phyloP scores from a whole-genome alignment of 2,797 vertebrate genomes.

The Lemur catta region DNA sequence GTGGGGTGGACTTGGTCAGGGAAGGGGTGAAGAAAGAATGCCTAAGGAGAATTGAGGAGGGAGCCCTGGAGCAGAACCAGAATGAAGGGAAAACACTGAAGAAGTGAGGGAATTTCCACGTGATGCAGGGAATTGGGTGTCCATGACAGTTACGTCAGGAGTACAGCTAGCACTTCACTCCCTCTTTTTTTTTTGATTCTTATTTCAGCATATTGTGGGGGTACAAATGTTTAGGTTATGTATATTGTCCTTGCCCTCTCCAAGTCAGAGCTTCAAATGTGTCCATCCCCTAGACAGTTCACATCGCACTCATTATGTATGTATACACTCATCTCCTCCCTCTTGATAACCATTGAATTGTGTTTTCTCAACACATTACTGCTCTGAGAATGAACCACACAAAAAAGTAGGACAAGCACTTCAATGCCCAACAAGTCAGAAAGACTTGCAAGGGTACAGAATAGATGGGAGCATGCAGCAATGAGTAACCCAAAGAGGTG shows the following conservation, averaged over 20 bases:
- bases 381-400: neutral
- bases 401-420: neutral
- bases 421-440: neutral
- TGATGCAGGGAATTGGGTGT: neutral
- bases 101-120: accelerated
- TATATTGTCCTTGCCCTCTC: no score
- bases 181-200: neutral
- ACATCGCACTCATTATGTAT: no score
- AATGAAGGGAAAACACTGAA: neutral
- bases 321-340: neutral
- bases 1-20: accelerated
- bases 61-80: neutral
- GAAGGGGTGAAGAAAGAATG: neutral
- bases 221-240: no score
- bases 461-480: no score
- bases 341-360: neutral
- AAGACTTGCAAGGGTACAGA: neutral
- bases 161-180: neutral
- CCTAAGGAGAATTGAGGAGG: neutral
- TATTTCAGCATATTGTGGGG: no score
- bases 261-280: no score
- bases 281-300: no score
- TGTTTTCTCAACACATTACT: neutral
- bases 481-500: neutral
- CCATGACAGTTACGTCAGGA: neutral